phyloP scores from a whole-genome alignment of 2,113 vertebrate genomes.

The Guaruba guarouba region DNA sequence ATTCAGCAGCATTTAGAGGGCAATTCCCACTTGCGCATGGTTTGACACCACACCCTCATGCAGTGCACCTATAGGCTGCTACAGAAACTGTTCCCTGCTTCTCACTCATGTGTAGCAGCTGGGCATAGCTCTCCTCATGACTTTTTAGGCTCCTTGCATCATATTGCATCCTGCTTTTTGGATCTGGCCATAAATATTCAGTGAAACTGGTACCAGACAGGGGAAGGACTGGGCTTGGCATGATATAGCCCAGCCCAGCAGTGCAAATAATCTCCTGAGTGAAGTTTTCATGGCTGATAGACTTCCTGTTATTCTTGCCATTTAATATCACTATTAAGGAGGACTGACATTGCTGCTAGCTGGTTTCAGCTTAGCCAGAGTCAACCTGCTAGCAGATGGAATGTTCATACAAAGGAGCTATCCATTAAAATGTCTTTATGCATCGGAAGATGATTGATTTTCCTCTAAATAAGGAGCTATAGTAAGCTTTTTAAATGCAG shows the following conservation, averaged over 20 bases:
- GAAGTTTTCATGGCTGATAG: slow-evolving; percentile 18
- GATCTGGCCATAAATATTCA: neutral
- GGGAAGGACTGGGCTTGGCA: neutral
- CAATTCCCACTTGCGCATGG: accelerated
- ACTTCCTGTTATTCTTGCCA: slow-evolving; percentile 28
- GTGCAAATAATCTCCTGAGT: neutral
- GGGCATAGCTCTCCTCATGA: neutral
- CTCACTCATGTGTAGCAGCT: neutral
- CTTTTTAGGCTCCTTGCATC: neutral
- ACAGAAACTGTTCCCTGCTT: neutral
- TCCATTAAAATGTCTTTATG: neutral
- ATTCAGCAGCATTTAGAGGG: neutral
- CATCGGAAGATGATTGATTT: neutral
- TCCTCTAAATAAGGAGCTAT: neutral
- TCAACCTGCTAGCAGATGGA: neutral
- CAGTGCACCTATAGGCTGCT: neutral
- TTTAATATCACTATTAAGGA: neutral
- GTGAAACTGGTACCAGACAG: neutral
- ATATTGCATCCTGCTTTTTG: accelerated
- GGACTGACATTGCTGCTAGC: neutral
- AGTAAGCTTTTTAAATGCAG: neutral
- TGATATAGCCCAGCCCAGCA: neutral
- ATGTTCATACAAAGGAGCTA: neutral
- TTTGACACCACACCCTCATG: neutral
- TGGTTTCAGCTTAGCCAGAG: neutral